Conservation (phyloP, 1,140 invertebrate genomes). For the Panonychus citri region DNA sequence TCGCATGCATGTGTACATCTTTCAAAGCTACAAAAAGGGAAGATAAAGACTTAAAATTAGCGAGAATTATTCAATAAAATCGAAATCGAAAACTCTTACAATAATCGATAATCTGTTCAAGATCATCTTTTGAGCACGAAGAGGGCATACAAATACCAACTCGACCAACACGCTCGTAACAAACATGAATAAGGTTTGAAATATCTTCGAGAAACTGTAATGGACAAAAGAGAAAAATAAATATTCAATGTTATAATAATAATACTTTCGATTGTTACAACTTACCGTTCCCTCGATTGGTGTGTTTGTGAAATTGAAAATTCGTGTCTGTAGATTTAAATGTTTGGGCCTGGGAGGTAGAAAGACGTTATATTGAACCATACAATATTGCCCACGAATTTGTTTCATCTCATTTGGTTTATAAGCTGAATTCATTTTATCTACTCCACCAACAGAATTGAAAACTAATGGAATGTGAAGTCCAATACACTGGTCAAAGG, state of each 20-base stretch:
- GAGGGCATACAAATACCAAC: slow-evolving; percentile 8
- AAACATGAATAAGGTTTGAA: not conserved
- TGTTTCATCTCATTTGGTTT: not conserved
- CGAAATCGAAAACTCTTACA: no score
- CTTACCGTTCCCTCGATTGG: slow-evolving; percentile 1
- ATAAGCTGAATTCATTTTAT: not conserved
- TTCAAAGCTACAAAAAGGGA: not conserved
- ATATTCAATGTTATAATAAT: no score
- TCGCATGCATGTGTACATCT: not conserved
- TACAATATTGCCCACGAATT: slow-evolving; percentile 5
- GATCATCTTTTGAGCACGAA: slow-evolving; percentile 1
- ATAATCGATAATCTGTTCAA: slow-evolving; percentile 4
- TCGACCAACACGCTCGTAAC: slow-evolving; percentile 3
- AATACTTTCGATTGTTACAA: no score
- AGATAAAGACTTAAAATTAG: no score
- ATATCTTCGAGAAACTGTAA: slow-evolving; percentile 7
- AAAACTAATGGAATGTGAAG: not conserved
- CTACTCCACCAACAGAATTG: no score
- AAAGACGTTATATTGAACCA: not conserved
- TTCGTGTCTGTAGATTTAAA: not conserved
- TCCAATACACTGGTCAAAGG: slow-evolving; percentile 13
- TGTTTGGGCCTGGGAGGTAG: slow-evolving; percentile 1
- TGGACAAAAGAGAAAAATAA: not conserved
- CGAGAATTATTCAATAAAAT: not conserved
- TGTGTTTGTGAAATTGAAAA: slow-evolving; percentile 7